Percentiles rank a stretch among this genome's conserved stretches.
phyloP scores from a whole-genome alignment of 2,888 invertebrate genomes.

The Dermolepida albohirtum region DNA sequence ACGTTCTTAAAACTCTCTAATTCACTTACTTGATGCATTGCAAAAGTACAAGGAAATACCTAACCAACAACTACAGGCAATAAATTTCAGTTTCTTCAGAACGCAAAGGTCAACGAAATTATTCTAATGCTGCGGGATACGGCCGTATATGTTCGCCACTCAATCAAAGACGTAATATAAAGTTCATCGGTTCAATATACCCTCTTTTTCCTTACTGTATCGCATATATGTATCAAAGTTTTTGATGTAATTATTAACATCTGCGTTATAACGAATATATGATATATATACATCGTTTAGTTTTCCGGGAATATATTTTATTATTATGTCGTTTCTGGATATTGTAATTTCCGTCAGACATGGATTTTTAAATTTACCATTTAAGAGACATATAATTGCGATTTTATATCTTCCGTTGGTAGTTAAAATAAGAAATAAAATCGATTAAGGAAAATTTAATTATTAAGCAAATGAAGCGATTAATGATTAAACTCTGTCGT shows the following conservation, averaged over 20 bases:
- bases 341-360: slow-evolving; percentile 3
- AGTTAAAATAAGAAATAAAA: slow-evolving; percentile 9
- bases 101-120: slow-evolving; percentile 37
- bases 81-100: slow-evolving; percentile 36
- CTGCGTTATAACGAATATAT: not conserved
- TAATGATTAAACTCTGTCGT: too few species aligned
- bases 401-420: slow-evolving; percentile 29
- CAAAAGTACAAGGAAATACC: slow-evolving; percentile 15
- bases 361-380: not conserved
- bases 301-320: not conserved
- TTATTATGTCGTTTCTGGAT: not conserved
- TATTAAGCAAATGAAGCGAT: too few species aligned
- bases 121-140: slow-evolving; percentile 34
- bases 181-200: slow-evolving; percentile 18
- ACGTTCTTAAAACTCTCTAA: slow-evolving; percentile 19
- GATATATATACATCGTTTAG: slow-evolving; percentile 2
- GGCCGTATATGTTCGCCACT: slow-evolving; percentile 18
- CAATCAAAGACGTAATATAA: slow-evolving; percentile 10
- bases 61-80: slow-evolving; percentile 33
- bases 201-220: not conserved
- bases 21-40: slow-evolving; percentile 31
- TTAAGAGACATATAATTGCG: slow-evolving; percentile 9
- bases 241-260: slow-evolving; percentile 1
- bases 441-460: not conserved
- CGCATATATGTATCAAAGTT: not conserved